Conservation (phyloP, 2,797 vertebrate species). For the Pagetopsis macropterus region DNA sequence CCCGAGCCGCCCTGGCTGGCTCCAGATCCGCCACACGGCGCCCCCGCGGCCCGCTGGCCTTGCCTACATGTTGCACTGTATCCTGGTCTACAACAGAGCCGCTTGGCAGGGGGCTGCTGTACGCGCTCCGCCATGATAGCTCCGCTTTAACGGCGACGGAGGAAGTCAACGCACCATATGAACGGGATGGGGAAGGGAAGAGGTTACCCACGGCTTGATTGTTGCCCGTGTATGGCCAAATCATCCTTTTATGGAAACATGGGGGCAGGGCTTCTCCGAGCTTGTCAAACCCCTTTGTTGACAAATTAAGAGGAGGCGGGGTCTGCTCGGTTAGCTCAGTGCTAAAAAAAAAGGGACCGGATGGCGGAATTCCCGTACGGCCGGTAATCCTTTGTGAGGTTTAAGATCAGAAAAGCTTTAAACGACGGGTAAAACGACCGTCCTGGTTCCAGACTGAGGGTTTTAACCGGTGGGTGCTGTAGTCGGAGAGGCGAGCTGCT, state of each 20-base stretch:
- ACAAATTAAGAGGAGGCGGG: constrained; percentile 79
- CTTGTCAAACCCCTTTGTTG: constrained; percentile 82
- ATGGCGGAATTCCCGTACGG: constrained; percentile 69
- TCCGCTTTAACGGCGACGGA: constrained; percentile 89
- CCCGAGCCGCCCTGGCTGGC: constrained; percentile 83
- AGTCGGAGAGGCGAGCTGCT: constrained; percentile 30
- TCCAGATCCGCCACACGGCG: constrained; percentile 76
- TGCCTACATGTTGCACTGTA: constrained; percentile 86
- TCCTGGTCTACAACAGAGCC: constrained; percentile 94
- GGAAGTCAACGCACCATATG: constrained; percentile 94
- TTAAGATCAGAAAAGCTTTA: constrained; percentile 18
- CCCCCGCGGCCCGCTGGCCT: constrained; percentile 87
- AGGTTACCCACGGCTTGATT: constrained; percentile 68
- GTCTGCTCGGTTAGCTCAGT: constrained; percentile 46
- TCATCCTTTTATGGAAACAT: constrained; percentile 78
- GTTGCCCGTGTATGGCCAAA: constrained; percentile 74
- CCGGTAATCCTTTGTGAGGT: constrained; percentile 64
- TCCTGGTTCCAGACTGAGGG: constrained; percentile 7
- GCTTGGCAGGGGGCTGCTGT: constrained; percentile 94
- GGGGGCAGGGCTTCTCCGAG: constrained; percentile 66
- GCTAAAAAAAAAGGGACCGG: constrained; percentile 55
- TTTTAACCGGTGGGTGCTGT: constrained; percentile 8
- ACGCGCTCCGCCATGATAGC: constrained; percentile 98
- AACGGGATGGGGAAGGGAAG: constrained; percentile 81
- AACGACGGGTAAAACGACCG: not conserved